These are phyloP conservation scores for Drepanosiphum platanoidis DNA, from an alignment of 2,888 invertebrate genomes.

Conservation along the genomic window DNA sequence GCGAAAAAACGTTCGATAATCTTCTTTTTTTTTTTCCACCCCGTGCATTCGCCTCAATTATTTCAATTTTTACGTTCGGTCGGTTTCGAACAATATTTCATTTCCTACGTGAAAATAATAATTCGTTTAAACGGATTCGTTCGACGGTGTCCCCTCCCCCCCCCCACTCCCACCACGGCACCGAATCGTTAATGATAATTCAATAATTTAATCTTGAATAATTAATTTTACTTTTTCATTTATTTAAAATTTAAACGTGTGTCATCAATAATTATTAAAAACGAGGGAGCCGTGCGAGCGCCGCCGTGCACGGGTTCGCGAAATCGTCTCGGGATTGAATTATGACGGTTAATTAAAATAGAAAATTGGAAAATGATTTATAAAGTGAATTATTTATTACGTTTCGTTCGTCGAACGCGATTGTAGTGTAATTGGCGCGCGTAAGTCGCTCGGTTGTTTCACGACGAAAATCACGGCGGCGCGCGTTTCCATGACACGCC, in stretches of 20 bases:
- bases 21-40: not conserved
- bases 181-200: conserved; percentile 17
- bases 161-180: no score
- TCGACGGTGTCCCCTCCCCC: not conserved
- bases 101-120: not conserved
- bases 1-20: not conserved
- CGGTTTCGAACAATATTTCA: not conserved
- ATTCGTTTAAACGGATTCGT: not conserved
- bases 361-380: conserved; percentile 45
- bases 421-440: conserved; percentile 20
- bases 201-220: conserved; percentile 26
- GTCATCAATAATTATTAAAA: conserved; percentile 31
- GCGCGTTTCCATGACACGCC: no score
- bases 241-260: conserved; percentile 38
- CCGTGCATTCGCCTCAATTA: not conserved
- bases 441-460: conserved; percentile 24
- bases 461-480: not conserved
- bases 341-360: conserved; percentile 49
- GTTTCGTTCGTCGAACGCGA: not conserved
- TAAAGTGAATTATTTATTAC: conserved; percentile 16
- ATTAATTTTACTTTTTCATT: conserved; percentile 28
- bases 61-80: not conserved
- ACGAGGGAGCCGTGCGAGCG: not conserved
- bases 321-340: conserved; percentile 25
- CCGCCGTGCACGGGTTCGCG: not conserved